Base-by-base conservation (phyloP, 2,797 vertebrate genomes). In the Astyanax mexicanus region DNA sequence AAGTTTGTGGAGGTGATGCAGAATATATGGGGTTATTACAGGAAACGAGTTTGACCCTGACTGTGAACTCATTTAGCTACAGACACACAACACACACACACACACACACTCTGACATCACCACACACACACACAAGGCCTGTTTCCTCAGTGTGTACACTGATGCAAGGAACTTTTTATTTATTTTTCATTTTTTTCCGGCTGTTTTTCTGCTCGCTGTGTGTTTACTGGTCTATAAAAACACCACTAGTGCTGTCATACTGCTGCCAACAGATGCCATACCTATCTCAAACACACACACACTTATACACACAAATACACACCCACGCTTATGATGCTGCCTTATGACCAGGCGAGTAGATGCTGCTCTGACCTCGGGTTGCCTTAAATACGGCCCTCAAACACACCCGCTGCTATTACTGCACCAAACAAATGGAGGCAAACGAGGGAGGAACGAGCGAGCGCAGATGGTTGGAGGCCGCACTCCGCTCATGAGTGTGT, bases 111-210 rank as follows among this genome's bases (percentile, higher is more conserved):
- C 42, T 40, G 15, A 42, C 75, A 66, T 37, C n/a, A 27, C 44
- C 38, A 55, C 52, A 57, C 40, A 35, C 38, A 45, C 23, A 40
- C 68, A 54, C 9, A 29, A 55, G 23, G 72, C 84, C n/a, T 9
- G 13, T 52, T 52, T 23, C 25, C 54, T 25, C 23, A 35, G 35
- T 27, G 35, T 27, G 11, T 52, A 55, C 84, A 85, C 83, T 83
- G 74, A 81, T 81, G 83, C 69, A 17, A 80, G 85, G 81, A n/a
- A n/a, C n/a, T n/a, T n/a, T 69, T 80, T 86, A 83, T 72, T 79
- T 75, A 64, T 83, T 83, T 90, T 84, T 84, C 84, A 87, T 83
- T 83, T 90, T 84, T 84, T 84, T 87, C 27, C 23, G 35, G 37
- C 62, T n/a, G 15, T 82, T 85, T 79, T 85, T 73, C 68, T 64